These are phyloP conservation scores for Holothuria glaberrima DNA, from an alignment of 35 echinoderm and acorn worm species.

Conservation along the genomic window DNA sequence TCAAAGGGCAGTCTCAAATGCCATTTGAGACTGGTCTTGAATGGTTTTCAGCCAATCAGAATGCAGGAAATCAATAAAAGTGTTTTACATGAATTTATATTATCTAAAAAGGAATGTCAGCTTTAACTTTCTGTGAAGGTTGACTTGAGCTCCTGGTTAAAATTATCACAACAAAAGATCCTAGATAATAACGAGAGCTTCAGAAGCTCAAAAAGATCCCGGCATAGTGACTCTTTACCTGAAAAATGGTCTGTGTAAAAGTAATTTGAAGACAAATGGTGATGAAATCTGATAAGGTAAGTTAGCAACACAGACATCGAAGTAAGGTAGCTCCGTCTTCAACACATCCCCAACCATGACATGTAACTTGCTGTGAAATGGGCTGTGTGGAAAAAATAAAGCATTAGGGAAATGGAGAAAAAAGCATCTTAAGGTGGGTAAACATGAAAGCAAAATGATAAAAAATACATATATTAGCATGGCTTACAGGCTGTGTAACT, in stretches of 20 bases:
- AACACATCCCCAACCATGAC: conserved; percentile 94
- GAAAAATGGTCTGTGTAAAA: conserved; percentile 96
- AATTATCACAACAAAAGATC: too few relatives aligned
- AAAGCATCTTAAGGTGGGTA: background rate
- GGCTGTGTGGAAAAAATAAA: conserved; percentile 47
- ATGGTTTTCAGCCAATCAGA: too few relatives aligned
- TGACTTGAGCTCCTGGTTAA: too few relatives aligned
- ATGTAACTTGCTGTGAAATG: conserved; percentile 80
- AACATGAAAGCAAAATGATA: background rate
- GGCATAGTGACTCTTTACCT: conserved; percentile 59
- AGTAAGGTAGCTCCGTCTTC: conserved; percentile 97
- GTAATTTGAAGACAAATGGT: conserved; percentile 97
- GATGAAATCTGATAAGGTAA: conserved; percentile 98
- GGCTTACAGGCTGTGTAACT: background rate
- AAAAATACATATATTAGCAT: background rate
- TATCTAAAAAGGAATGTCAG: too few relatives aligned
- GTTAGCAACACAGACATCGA: conserved; percentile 99
- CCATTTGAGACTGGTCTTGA: too few relatives aligned
- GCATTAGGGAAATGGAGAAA: too few relatives aligned
- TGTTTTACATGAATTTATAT: too few relatives aligned
- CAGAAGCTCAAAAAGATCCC: too few relatives aligned
- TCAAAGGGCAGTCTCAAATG: too few relatives aligned
- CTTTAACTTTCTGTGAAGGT: too few relatives aligned
- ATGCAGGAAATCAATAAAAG: too few relatives aligned
- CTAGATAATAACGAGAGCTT: too few relatives aligned